Percentiles rank a stretch among this genome's conserved stretches.
Conservation (phyloP, 2,888 invertebrate genomes). For the Corbicula japonica region DNA sequence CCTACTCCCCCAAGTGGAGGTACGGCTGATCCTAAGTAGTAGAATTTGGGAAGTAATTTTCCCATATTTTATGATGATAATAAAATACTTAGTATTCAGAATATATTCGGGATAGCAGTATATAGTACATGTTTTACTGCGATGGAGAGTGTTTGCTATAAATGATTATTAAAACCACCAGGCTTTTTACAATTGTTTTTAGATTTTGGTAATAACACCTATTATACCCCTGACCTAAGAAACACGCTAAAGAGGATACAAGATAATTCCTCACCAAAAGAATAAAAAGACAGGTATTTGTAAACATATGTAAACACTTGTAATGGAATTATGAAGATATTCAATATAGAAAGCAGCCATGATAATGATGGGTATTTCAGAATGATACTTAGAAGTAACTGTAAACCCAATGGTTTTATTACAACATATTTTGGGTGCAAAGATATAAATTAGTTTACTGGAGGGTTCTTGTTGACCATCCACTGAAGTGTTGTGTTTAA, state of each 20-base stretch:
- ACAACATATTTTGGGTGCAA: too few relatives aligned
- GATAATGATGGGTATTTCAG: too few relatives aligned
- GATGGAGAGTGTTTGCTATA: constrained; percentile 54
- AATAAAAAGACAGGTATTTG: constrained; percentile 24
- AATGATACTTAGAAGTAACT: too few relatives aligned
- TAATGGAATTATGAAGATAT: constrained; percentile 18
- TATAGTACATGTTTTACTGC: constrained; percentile 65
- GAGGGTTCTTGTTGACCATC: too few relatives aligned
- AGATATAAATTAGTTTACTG: too few relatives aligned
- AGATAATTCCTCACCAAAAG: neutral
- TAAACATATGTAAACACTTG: constrained; percentile 33
- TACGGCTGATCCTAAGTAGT: constrained; percentile 37
- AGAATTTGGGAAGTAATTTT: constrained; percentile 54
- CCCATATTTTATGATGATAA: constrained; percentile 66
- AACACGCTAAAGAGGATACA: constrained; percentile 25
- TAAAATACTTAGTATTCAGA: constrained; percentile 63
- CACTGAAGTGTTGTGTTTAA: too few relatives aligned
- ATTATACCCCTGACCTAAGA: constrained; percentile 28
- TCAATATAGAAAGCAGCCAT: neutral
- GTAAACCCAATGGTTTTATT: too few relatives aligned
- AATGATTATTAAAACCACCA: constrained; percentile 67
- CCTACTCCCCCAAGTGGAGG: constrained; percentile 55
- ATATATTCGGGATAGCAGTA: constrained; percentile 51
- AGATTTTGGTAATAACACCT: constrained; percentile 27
- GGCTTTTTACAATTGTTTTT: constrained; percentile 46